Evolutionary conservation across 2,888 invertebrate species (phyloP).

Genomic region (Tinea trinotella): DNA sequence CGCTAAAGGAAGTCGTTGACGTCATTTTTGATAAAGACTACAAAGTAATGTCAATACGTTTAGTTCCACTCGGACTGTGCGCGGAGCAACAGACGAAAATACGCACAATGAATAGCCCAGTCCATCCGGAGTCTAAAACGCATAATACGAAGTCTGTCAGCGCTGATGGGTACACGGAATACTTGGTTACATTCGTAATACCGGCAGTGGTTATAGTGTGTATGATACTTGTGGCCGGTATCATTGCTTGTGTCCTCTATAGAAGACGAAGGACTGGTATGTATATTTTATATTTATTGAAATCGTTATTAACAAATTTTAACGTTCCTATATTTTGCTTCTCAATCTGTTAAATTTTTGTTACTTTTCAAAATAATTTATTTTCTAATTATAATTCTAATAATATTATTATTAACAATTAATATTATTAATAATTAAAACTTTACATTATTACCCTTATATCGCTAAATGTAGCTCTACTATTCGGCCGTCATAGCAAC

Average conservation of each 20-base stretch:
- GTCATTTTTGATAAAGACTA: conserved; percentile 80
- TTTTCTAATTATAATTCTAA: too few species aligned
- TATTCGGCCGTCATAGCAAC: too few species aligned
- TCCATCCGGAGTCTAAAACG: conserved; percentile 30
- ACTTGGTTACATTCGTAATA: conserved; percentile 87
- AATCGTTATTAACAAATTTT: too few species aligned
- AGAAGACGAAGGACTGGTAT: conserved; percentile 87
- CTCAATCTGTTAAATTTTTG: too few species aligned
- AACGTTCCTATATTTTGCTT: too few species aligned
- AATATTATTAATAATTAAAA: too few species aligned
- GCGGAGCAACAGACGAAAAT: conserved; percentile 57
- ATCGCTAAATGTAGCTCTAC: too few species aligned
- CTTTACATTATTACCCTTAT: too few species aligned
- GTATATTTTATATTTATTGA: too few species aligned
- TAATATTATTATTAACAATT: too few species aligned
- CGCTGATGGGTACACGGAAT: conserved; percentile 53
- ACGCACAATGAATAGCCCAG: conserved; percentile 35
- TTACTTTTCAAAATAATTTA: too few species aligned
- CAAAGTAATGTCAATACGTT: conserved; percentile 75
- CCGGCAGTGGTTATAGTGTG: conserved; percentile 90
- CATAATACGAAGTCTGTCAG: conserved; percentile 41
- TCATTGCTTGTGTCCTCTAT: conserved; percentile 91
- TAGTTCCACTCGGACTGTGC: conserved; percentile 75
- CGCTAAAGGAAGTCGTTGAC: conserved; percentile 71
- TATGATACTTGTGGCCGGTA: conserved; percentile 88